Evolutionary conservation across 2,888 invertebrate species (phyloP).

Genomic region (Andrena bucephala): DNA sequence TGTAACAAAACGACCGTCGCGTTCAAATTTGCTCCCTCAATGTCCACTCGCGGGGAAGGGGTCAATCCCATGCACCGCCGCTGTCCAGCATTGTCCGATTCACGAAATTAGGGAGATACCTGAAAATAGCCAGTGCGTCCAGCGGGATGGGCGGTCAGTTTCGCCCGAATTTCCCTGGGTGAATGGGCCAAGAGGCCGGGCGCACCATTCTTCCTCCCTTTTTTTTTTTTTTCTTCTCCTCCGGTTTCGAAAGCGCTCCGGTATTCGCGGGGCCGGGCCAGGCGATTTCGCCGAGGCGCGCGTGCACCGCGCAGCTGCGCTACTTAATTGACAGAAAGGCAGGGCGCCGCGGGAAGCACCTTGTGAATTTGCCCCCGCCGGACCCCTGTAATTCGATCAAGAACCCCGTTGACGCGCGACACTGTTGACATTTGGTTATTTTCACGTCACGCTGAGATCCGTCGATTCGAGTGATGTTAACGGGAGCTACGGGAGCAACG

Average conservation of each 20-base stretch:
- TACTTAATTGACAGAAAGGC: constrained; percentile 81
- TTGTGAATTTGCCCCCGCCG: constrained; percentile 64
- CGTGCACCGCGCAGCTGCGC: constrained; percentile 76
- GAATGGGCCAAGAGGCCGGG: constrained; percentile 5
- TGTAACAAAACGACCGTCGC: not conserved
- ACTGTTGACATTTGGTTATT: constrained; percentile 84
- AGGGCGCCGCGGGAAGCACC: constrained; percentile 71
- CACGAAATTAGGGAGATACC: constrained; percentile 72
- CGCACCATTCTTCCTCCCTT: constrained; percentile 7
- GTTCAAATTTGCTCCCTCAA: constrained; percentile 3
- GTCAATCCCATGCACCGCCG: constrained; percentile 30
- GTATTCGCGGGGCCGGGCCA: constrained; percentile 11
- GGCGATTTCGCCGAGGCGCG: constrained; percentile 4
- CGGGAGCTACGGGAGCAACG: constrained; percentile 5
- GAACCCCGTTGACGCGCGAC: constrained; percentile 83
- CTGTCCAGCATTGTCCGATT: constrained; percentile 37
- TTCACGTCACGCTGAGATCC: constrained; percentile 83
- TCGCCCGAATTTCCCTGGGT: constrained; percentile 26
- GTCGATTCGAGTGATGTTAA: constrained; percentile 38
- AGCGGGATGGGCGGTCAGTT: constrained; percentile 60
- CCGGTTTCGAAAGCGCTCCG: constrained; percentile 30
- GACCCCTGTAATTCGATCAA: constrained; percentile 83
- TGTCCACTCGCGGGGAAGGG: not conserved
- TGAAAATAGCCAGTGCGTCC: constrained; percentile 74
- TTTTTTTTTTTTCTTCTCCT: not conserved